Conservation (phyloP, 2,888 invertebrate genomes). For the Sympetrum striolatum region DNA sequence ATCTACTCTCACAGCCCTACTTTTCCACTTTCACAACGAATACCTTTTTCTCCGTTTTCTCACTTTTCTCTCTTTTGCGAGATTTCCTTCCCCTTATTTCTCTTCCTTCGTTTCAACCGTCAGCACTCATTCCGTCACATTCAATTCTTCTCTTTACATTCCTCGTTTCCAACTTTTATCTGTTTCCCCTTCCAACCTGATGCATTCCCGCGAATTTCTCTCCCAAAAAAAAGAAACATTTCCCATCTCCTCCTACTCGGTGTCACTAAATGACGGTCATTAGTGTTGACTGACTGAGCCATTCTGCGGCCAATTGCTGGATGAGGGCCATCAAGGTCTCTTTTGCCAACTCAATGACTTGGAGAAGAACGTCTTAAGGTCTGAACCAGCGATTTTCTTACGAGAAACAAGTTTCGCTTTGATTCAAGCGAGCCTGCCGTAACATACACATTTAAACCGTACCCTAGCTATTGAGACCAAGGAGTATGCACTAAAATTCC, state of each 20-base stretch:
- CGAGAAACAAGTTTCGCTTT: background rate
- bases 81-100: no score
- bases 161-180: background rate
- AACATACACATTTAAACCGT: no score
- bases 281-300: background rate
- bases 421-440: no score
- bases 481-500: no score
- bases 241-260: background rate
- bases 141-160: no score
- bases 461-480: no score
- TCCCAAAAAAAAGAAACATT: background rate
- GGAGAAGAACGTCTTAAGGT: background rate
- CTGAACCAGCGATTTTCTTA: background rate
- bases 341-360: background rate
- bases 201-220: background rate
- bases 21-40: no score
- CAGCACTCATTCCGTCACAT: background rate
- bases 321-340: background rate
- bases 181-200: background rate
- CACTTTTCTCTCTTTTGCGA: no score
- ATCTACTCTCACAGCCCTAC: no score
- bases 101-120: background rate
- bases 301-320: background rate
- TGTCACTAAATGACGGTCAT: background rate
- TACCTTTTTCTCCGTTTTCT: no score